These are phyloP conservation scores for Chromis chromis DNA, from an alignment of 2,797 vertebrate species.

Conservation along the genomic window DNA sequence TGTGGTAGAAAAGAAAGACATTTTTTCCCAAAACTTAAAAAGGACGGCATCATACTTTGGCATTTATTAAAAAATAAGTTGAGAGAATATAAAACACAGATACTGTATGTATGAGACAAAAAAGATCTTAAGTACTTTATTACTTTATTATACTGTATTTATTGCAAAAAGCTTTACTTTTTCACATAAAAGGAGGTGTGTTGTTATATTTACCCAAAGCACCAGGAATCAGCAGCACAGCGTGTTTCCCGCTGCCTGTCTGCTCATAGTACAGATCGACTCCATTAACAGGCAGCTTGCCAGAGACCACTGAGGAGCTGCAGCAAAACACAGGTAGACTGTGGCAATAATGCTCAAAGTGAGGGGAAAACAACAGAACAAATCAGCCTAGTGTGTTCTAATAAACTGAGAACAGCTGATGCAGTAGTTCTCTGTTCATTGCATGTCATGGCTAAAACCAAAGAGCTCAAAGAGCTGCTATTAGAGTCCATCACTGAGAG, in stretches of 20 bases:
- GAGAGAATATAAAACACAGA: not conserved
- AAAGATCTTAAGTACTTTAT: not conserved
- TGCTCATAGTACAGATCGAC: constrained; percentile 88
- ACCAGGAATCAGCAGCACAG: constrained; percentile 89
- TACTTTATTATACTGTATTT: too few species aligned
- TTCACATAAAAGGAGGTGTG: not conserved
- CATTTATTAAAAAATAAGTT: not conserved
- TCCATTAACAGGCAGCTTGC: constrained; percentile 87
- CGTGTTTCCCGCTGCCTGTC: constrained; percentile 87
- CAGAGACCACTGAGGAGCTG: constrained; percentile 84
- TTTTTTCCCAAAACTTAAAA: too few species aligned
- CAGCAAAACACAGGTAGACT: constrained; percentile 3
- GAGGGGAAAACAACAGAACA: not conserved
- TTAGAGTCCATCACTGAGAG: too few species aligned
- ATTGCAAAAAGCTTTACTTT: not conserved
- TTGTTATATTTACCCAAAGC: constrained; percentile 85
- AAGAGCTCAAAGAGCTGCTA: too few species aligned
- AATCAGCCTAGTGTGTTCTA: too few species aligned
- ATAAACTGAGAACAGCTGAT: too few species aligned
- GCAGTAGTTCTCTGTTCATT: too few species aligned
- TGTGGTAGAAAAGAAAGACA: constrained; percentile 59
- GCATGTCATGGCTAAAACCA: too few species aligned
- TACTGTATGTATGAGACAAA: too few species aligned
- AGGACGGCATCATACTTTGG: too few species aligned
- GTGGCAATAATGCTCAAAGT: too few species aligned